A percentile compares a stretch with the other conserved stretches of the same genome.
These are phyloP conservation scores for Acestrorhynchus altus DNA, from an alignment of 2,797 vertebrate species.

Conservation along the genomic window DNA sequence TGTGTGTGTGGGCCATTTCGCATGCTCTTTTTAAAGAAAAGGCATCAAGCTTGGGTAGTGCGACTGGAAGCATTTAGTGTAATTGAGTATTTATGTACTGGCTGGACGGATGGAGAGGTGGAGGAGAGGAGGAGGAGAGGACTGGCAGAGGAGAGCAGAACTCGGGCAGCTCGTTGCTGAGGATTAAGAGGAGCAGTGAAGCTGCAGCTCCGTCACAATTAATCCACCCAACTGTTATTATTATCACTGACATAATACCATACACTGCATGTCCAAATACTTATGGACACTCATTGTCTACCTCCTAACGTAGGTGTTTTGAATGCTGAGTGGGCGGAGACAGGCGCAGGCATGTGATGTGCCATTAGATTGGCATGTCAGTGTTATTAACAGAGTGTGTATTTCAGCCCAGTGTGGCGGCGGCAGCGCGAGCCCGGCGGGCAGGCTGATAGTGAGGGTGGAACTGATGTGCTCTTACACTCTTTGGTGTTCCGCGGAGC, in stretches of 20 bases:
- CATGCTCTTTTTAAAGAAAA: constrained; percentile 7
- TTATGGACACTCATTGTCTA: too few relatives aligned
- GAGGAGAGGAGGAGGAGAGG: neutral
- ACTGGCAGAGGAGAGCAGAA: neutral
- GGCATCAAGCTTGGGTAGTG: neutral
- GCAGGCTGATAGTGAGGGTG: too few relatives aligned
- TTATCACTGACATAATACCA: too few relatives aligned
- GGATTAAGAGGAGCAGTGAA: constrained; percentile 10
- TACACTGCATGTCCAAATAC: too few relatives aligned
- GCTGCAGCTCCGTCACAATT: neutral
- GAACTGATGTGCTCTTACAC: constrained; percentile 81
- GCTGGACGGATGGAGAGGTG: neutral
- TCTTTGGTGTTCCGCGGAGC: constrained; percentile 94
- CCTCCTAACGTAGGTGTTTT: too few relatives aligned
- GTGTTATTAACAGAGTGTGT: too few relatives aligned
- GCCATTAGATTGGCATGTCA: too few relatives aligned
- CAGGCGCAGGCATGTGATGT: too few relatives aligned
- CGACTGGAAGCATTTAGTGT: constrained; percentile 37
- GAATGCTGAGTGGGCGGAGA: too few relatives aligned
- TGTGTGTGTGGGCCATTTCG: constrained; percentile 36
- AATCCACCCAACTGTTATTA: neutral
- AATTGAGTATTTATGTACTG: constrained; percentile 27
- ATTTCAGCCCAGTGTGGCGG: too few relatives aligned
- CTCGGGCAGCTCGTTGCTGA: too few relatives aligned
- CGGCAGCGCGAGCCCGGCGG: too few relatives aligned